Percentiles rank a stretch among this genome's conserved stretches.
These are phyloP conservation scores for Tyria jacobaeae DNA, from an alignment of 2,888 invertebrate genomes.

Conservation along the genomic window DNA sequence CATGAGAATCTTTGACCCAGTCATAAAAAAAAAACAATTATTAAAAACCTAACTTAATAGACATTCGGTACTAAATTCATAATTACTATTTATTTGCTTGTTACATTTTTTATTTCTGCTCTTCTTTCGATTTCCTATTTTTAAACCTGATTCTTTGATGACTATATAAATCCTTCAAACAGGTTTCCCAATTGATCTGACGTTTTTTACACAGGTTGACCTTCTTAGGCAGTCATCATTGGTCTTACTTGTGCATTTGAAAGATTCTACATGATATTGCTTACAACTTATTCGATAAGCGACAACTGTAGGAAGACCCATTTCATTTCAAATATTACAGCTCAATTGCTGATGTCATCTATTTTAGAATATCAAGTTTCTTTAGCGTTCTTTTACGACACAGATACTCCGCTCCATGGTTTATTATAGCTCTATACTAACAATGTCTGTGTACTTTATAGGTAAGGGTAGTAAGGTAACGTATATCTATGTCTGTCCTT, in stretches of 20 bases:
- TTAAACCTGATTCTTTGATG: too few relatives aligned
- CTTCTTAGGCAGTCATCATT: background rate
- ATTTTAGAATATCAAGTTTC: conserved; percentile 1
- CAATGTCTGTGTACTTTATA: background rate
- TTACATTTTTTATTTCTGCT: too few relatives aligned
- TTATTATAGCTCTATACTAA: background rate
- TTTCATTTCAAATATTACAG: background rate
- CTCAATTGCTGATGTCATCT: background rate
- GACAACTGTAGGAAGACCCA: background rate
- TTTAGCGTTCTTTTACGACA: background rate
- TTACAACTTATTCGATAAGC: background rate
- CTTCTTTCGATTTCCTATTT: too few relatives aligned
- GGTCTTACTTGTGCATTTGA: background rate
- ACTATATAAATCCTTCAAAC: too few relatives aligned
- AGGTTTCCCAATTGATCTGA: too few relatives aligned
- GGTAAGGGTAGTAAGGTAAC: background rate
- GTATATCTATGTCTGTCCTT: background rate
- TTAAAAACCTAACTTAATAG: too few relatives aligned
- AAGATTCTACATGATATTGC: background rate
- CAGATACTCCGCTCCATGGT: background rate
- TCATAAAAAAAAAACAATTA: too few relatives aligned
- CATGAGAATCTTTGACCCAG: too few relatives aligned
- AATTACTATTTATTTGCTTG: too few relatives aligned
- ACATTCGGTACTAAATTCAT: too few relatives aligned
- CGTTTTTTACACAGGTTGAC: too few relatives aligned